A percentile compares a stretch with the other conserved stretches of the same genome.
phyloP scores from a whole-genome alignment of 2,888 invertebrate species.

The Allygus modestus region DNA sequence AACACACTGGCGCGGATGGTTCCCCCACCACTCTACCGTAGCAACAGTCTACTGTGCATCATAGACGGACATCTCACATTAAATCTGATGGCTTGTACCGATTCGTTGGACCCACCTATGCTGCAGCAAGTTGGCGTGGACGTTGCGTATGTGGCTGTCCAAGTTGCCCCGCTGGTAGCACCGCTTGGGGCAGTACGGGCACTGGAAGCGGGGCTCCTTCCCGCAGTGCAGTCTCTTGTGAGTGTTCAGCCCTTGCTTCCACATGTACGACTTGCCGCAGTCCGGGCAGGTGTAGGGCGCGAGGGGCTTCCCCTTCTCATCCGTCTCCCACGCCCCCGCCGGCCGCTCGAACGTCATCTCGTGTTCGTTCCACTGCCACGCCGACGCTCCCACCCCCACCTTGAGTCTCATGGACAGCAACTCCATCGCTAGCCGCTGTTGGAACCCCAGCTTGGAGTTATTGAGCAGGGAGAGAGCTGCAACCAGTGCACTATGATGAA shows the following conservation, averaged over 20 bases:
- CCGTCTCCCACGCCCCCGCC: conserved; percentile 12
- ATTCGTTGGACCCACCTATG: too few species aligned
- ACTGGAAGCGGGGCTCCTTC: conserved; percentile 70
- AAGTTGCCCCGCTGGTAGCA: conserved; percentile 69
- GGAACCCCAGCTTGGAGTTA: conserved; percentile 43
- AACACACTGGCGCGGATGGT: too few species aligned
- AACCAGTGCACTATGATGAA: not conserved
- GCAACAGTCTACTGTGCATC: too few species aligned
- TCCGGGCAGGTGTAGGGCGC: conserved; percentile 64
- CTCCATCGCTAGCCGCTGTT: conserved; percentile 55
- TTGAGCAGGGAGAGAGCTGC: conserved; percentile 8
- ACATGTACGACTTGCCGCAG: conserved; percentile 67
- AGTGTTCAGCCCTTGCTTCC: conserved; percentile 68
- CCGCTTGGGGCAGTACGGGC: conserved; percentile 68
- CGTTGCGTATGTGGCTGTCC: conserved; percentile 67
- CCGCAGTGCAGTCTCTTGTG: conserved; percentile 71
- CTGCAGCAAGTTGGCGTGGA: conserved; percentile 52
- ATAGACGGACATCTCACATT: too few species aligned
- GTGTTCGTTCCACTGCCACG: not conserved
- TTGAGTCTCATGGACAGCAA: conserved; percentile 51
- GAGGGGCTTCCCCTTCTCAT: not conserved
- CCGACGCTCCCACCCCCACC: conserved; percentile 3
- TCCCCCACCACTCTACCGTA: too few species aligned
- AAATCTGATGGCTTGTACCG: too few species aligned
- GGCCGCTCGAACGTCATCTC: not conserved